Evolutionary conservation across 1,140 invertebrate genomes (phyloP).

Genomic region (Armadillidium nasatum): DNA sequence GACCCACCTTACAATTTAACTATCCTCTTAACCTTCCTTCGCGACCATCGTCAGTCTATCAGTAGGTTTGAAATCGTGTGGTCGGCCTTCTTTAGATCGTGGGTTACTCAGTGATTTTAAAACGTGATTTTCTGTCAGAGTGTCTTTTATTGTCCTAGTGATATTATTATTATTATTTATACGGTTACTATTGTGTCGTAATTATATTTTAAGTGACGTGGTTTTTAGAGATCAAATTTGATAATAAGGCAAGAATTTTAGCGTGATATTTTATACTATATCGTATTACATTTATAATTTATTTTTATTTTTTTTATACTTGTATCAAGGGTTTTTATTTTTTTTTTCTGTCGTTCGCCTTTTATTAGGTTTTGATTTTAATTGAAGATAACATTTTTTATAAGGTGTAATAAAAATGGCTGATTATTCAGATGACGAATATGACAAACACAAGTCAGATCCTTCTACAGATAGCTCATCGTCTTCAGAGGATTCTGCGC

Average conservation of each 20-base stretch:
- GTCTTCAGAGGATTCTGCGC: not conserved
- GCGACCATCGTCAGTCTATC: not conserved
- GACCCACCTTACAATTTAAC: not conserved
- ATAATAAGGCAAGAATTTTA: too few species aligned
- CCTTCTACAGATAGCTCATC: not conserved
- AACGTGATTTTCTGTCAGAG: not conserved
- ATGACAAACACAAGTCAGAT: not conserved
- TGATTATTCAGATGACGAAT: not conserved
- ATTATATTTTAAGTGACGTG: not conserved
- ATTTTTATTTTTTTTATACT: not conserved
- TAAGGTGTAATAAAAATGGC: not conserved
- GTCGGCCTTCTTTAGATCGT: not conserved
- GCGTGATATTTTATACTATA: not conserved
- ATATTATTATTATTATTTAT: not conserved
- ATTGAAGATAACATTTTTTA: not conserved
- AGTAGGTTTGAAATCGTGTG: not conserved
- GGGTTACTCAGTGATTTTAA: not conserved
- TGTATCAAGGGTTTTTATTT: not conserved
- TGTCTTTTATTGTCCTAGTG: not conserved
- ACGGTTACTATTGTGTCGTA: not conserved
- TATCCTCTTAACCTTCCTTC: slow-evolving; percentile 2
- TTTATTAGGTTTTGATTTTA: not conserved
- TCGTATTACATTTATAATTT: not conserved
- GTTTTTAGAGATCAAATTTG: too few species aligned
- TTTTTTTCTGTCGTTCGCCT: not conserved